These are phyloP conservation scores for Rhabdomys dilectus DNA, from an alignment of 2,113 vertebrate species.

Conservation along the genomic window DNA sequence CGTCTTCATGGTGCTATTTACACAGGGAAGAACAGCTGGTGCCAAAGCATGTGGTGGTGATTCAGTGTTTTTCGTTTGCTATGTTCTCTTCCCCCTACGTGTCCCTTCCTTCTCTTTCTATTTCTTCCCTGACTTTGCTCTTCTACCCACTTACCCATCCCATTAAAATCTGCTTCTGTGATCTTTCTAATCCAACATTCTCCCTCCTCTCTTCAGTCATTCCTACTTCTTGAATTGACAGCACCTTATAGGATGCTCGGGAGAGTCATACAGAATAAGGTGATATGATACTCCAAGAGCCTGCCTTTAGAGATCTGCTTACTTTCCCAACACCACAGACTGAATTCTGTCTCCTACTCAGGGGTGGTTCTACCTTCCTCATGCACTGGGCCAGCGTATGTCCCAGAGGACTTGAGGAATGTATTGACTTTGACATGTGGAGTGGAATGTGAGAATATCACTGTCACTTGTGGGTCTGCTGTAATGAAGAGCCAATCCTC, in stretches of 20 bases:
- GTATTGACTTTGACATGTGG: slow-evolving; percentile 67
- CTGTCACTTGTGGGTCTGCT: slow-evolving; percentile 71
- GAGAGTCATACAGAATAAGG: background rate
- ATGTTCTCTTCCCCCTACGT: background rate
- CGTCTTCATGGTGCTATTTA: background rate
- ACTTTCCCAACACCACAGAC: background rate
- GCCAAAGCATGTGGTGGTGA: no score
- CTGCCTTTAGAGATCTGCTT: background rate
- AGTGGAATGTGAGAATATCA: slow-evolving; percentile 64
- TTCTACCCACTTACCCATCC: background rate
- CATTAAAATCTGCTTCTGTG: slow-evolving; percentile 35
- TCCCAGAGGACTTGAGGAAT: slow-evolving; percentile 36
- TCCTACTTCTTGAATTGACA: slow-evolving; percentile 9
- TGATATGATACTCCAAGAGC: background rate
- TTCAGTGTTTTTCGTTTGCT: background rate
- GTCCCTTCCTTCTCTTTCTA: background rate
- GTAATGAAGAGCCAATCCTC: slow-evolving; percentile 81
- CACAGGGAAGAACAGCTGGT: background rate
- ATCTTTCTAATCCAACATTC: background rate
- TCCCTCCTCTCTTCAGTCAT: background rate
- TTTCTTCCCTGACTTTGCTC: background rate
- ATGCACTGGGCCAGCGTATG: background rate
- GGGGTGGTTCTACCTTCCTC: background rate
- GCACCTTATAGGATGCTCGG: background rate
- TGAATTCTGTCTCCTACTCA: background rate